Percentiles rank a stretch among this genome's conserved stretches.
phyloP scores from a whole-genome alignment of 2,888 invertebrate genomes.

The Stenotaenia linearis region DNA sequence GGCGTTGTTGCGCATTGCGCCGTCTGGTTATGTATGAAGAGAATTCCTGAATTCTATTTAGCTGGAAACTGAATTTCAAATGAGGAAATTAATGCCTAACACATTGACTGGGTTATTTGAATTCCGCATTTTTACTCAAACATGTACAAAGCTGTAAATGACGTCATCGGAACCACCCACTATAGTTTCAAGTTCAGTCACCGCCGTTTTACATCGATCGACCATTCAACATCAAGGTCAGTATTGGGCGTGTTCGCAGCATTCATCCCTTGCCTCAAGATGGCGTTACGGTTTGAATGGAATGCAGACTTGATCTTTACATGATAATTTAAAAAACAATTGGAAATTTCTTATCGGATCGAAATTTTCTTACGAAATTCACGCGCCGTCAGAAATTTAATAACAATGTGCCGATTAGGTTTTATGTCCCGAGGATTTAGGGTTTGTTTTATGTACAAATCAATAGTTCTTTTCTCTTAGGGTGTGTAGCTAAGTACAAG shows the following conservation, averaged over 20 bases:
- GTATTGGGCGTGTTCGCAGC: not conserved
- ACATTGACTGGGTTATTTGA: not conserved
- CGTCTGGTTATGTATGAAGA: not conserved
- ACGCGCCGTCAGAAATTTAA: too few relatives aligned
- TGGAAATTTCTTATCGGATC: too few relatives aligned
- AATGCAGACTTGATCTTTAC: not conserved
- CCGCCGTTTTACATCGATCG: not conserved
- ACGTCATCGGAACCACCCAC: too few relatives aligned
- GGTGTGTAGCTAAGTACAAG: not conserved
- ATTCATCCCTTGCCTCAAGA: not conserved
- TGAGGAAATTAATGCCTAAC: not conserved
- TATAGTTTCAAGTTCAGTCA: conserved; percentile 2
- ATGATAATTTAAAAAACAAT: not conserved
- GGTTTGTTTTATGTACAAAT: not conserved
- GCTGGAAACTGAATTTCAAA: too few relatives aligned
- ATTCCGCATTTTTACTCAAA: not conserved
- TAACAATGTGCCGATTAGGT: too few relatives aligned
- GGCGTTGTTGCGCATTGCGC: not conserved
- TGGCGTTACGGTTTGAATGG: not conserved
- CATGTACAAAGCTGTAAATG: not conserved
- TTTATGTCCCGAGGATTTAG: not conserved
- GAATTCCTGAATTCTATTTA: not conserved
- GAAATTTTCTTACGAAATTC: too few relatives aligned
- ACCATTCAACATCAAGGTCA: not conserved
- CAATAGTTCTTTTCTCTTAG: not conserved